These are phyloP conservation scores for Gibbula magus DNA, from an alignment of 2,888 invertebrate species.

Conservation along the genomic window DNA sequence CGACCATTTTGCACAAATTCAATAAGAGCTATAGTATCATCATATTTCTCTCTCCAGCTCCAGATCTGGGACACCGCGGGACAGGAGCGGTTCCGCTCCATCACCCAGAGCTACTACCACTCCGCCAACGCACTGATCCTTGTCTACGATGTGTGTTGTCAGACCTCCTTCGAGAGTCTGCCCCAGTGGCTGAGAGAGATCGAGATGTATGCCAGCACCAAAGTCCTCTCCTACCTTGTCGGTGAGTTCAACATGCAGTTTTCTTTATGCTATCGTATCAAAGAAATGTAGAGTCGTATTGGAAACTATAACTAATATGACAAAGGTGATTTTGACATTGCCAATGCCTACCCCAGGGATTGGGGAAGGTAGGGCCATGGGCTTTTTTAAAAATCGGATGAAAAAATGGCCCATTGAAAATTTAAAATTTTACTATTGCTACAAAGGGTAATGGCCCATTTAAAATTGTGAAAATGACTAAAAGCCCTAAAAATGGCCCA, in stretches of 20 bases:
- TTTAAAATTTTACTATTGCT: too few relatives aligned
- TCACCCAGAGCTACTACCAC: slow-evolving; percentile 97
- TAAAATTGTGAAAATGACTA: too few relatives aligned
- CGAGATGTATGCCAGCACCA: slow-evolving; percentile 96
- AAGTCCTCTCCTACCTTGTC: slow-evolving; percentile 94
- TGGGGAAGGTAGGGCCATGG: too few relatives aligned
- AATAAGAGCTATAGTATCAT: too few relatives aligned
- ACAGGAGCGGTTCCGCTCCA: slow-evolving; percentile 94
- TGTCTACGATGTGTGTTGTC: slow-evolving; percentile 97
- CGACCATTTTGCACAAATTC: too few relatives aligned
- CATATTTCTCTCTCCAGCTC: slow-evolving; percentile 81
- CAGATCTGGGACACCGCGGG: slow-evolving; percentile 99
- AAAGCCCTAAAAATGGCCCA: too few relatives aligned
- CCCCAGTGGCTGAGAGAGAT: slow-evolving; percentile 98
- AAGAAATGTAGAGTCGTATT: background rate
- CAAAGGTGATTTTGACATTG: background rate
- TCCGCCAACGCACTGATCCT: slow-evolving; percentile 97
- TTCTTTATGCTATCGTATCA: background rate
- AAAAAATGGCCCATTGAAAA: too few relatives aligned
- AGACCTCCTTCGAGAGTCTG: slow-evolving; percentile 97
- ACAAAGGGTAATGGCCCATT: too few relatives aligned
- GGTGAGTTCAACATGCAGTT: slow-evolving; percentile 79
- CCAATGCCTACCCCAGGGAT: background rate
- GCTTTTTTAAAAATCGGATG: too few relatives aligned
- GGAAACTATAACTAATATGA: background rate